phyloP scores from a whole-genome alignment of 2,797 vertebrate genomes.

The Tolypeutes matacus region DNA sequence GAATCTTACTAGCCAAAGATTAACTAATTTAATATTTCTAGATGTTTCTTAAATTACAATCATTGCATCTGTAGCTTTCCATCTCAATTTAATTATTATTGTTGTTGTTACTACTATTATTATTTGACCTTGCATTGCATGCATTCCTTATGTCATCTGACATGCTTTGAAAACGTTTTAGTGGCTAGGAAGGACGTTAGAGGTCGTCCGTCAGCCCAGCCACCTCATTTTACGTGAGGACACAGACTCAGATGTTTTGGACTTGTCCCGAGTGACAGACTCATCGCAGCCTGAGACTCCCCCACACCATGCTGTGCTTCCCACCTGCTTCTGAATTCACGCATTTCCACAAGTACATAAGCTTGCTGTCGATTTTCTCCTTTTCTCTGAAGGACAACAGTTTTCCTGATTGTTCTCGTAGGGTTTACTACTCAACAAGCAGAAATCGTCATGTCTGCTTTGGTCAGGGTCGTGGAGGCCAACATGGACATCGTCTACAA shows the following conservation, averaged over 20 bases:
- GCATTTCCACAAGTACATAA: not conserved
- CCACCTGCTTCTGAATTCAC: not conserved
- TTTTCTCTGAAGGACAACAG: conserved; percentile 35
- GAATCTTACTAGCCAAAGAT: not conserved
- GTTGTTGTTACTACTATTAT: no score
- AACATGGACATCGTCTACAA: conserved; percentile 94
- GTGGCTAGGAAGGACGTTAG: rapidly evolving
- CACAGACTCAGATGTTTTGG: not conserved
- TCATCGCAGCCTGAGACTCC: not conserved
- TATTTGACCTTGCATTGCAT: not conserved
- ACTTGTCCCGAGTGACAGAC: not conserved
- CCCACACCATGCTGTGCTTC: not conserved
- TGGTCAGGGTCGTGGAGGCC: conserved; percentile 92
- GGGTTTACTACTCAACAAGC: conserved; percentile 94
- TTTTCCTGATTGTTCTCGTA: conserved; percentile 80
- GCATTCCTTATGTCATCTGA: not conserved
- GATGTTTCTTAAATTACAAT: not conserved
- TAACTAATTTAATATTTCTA: no score
- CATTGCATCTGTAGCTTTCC: not conserved
- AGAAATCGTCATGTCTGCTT: conserved; percentile 92
- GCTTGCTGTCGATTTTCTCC: not conserved
- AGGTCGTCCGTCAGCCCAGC: not conserved
- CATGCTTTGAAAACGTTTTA: not conserved
- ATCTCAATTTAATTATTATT: no score
- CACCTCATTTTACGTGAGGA: not conserved